Percentiles rank a stretch among this genome's conserved stretches.
Conservation (phyloP, 2,888 invertebrate genomes). For the Eledone cirrhosa region DNA sequence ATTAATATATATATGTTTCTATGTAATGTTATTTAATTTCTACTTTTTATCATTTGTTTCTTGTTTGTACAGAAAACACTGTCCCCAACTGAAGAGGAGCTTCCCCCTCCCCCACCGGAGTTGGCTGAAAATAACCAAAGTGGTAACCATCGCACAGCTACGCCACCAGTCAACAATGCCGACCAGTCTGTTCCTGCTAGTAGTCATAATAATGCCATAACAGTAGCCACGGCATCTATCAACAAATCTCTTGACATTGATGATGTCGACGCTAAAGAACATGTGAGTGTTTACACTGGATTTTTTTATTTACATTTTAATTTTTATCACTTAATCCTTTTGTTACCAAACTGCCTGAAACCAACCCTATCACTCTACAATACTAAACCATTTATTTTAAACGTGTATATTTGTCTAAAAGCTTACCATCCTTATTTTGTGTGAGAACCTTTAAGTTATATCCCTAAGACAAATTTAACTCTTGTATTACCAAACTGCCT, state of each 20-base stretch:
- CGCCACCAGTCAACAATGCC: slow-evolving; percentile 29
- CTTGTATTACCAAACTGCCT: no score
- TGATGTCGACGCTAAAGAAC: slow-evolving; percentile 17
- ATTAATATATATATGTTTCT: no score
- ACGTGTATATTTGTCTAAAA: no score
- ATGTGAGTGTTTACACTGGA: slow-evolving; percentile 8
- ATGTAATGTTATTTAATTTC: no score
- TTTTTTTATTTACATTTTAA: no score
- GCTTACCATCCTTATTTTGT: no score
- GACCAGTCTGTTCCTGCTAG: slow-evolving; percentile 1
- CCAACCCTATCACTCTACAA: no score
- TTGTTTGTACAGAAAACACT: slow-evolving; percentile 38
- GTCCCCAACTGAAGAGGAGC: slow-evolving; percentile 53
- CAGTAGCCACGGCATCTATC: slow-evolving; percentile 23
- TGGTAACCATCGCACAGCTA: slow-evolving; percentile 36
- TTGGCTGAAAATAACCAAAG: slow-evolving; percentile 41
- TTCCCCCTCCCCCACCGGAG: slow-evolving; percentile 58
- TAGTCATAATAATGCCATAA: slow-evolving; percentile 23
- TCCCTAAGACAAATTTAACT: no score
- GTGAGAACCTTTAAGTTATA: no score
- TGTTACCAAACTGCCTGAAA: no score
- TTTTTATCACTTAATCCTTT: no score
- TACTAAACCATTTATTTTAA: no score
- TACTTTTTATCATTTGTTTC: not conserved
- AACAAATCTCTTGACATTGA: slow-evolving; percentile 21